phyloP scores from a whole-genome alignment of 2,797 vertebrate genomes.

The Sebastes oblongus region DNA sequence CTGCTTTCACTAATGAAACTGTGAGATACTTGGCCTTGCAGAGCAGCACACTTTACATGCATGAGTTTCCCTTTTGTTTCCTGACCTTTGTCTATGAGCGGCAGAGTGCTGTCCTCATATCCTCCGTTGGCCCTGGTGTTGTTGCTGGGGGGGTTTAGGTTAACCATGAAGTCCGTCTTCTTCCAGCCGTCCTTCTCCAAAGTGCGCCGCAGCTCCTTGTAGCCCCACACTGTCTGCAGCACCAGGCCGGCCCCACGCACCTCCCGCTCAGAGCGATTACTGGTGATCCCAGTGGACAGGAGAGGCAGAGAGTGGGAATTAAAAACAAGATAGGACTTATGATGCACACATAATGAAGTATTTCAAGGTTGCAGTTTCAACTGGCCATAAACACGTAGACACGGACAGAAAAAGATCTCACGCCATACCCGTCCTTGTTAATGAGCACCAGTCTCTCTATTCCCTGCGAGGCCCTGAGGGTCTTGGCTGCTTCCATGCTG shows the following conservation, averaged over 20 bases:
- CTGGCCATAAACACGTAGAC: background rate
- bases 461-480: slow-evolving; percentile 90
- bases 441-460: slow-evolving; percentile 96
- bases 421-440: slow-evolving; percentile 91
- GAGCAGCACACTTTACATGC: background rate
- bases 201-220: slow-evolving; percentile 92
- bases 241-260: slow-evolving; percentile 91
- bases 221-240: slow-evolving; percentile 93
- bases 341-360: background rate
- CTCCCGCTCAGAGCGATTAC: slow-evolving; percentile 93
- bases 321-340: background rate
- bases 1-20: background rate
- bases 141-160: slow-evolving; percentile 82
- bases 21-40: background rate
- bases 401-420: background rate
- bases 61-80: background rate
- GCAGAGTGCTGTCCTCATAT: slow-evolving; percentile 96
- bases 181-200: slow-evolving; percentile 98
- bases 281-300: slow-evolving; percentile 44
- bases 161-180: slow-evolving; percentile 95
- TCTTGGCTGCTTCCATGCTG: slow-evolving; percentile 92
- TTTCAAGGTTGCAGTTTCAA: fast-evolving
- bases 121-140: slow-evolving; percentile 85
- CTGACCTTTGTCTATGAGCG: slow-evolving; percentile 90
- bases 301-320: background rate